Evolutionary conservation across 2,888 invertebrate genomes (phyloP).

Genomic region (Chamaedrilus cognettii): DNA sequence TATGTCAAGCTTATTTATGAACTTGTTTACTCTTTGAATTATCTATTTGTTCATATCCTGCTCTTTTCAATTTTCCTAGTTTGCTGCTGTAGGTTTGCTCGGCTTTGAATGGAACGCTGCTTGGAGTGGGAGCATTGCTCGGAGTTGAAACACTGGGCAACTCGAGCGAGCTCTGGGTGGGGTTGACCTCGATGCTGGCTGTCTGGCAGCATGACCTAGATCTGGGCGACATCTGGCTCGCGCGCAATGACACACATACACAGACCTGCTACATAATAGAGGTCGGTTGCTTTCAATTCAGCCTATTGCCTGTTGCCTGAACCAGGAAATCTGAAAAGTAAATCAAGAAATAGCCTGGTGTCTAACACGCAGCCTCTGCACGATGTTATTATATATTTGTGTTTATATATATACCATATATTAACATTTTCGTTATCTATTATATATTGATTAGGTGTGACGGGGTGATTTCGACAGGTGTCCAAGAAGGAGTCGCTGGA

Average conservation of each 20-base stretch:
- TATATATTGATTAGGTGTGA: background rate
- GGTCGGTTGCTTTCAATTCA: too few relatives aligned
- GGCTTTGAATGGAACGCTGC: background rate
- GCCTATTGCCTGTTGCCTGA: too few relatives aligned
- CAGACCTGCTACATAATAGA: too few relatives aligned
- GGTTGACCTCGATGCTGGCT: background rate
- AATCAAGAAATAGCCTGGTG: too few relatives aligned
- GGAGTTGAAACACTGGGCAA: background rate
- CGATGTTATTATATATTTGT: background rate
- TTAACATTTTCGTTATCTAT: background rate
- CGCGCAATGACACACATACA: background rate
- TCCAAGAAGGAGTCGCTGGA: background rate
- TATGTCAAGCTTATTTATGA: too few relatives aligned
- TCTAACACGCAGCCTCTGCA: too few relatives aligned
- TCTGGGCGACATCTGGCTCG: background rate
- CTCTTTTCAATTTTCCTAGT: too few relatives aligned
- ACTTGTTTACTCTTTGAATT: too few relatives aligned
- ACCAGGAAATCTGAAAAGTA: too few relatives aligned
- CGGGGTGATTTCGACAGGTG: background rate
- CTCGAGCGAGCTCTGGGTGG: background rate
- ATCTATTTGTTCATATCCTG: too few relatives aligned
- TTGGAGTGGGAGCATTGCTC: background rate
- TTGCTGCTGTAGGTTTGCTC: too few relatives aligned
- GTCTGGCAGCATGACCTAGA: background rate
- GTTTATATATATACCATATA: background rate